Evolutionary conservation across 2,113 vertebrate genomes (phyloP).

Genomic region (Eulemur macaco): DNA sequence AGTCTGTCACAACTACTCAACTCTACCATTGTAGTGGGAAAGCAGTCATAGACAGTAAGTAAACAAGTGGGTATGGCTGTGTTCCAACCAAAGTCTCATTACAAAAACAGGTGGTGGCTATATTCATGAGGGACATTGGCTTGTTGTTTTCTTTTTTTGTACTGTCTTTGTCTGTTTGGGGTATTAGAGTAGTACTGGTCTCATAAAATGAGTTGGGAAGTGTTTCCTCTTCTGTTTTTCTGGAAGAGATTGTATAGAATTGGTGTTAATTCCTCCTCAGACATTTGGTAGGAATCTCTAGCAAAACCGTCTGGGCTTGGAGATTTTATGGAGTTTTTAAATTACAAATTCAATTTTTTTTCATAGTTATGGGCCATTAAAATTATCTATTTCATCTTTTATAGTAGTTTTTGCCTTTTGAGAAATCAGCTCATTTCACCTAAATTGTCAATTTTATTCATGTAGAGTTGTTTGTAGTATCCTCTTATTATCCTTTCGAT

Average conservation of each 20-base stretch:
- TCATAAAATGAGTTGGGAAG: neutral
- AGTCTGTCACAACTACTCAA: neutral
- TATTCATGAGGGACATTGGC: neutral
- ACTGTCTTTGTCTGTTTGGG: neutral
- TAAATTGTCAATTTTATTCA: neutral
- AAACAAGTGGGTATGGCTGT: neutral
- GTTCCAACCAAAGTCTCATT: neutral
- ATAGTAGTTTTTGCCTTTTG: neutral
- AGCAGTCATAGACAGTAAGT: no score
- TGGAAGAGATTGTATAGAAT: neutral
- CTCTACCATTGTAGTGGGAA: neutral
- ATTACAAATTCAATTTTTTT: neutral
- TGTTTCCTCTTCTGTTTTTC: neutral
- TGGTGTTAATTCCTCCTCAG: neutral
- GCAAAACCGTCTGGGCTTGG: neutral
- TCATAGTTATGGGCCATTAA: neutral
- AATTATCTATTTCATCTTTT: neutral
- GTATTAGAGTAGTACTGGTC: neutral
- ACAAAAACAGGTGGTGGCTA: neutral
- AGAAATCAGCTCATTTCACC: neutral
- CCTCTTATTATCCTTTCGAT: neutral
- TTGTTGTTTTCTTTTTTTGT: neutral
- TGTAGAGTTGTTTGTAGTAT: neutral
- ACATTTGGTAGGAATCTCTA: neutral
- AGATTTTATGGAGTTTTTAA: neutral